These are phyloP conservation scores for Acanthopagrus latus DNA, from an alignment of 2,797 vertebrate species.

Conservation along the genomic window DNA sequence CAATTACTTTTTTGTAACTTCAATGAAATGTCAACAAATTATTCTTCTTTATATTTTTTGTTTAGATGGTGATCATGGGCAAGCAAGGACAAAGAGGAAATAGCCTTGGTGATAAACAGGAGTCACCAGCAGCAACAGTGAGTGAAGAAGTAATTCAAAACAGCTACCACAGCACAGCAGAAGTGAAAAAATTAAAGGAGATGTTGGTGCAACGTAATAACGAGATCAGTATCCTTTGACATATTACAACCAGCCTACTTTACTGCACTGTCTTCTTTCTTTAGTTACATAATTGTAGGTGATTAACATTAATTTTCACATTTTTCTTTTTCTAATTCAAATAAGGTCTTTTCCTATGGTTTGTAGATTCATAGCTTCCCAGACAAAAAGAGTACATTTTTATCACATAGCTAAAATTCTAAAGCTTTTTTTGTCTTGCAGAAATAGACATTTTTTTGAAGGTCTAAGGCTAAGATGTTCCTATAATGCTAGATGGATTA, in stretches of 20 bases:
- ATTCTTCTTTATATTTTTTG: not conserved
- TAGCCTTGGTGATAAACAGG: not conserved
- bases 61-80: conserved; percentile 70
- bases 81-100: conserved; percentile 20
- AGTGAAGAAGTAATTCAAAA: conserved; percentile 18
- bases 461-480: too few relatives aligned
- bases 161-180: conserved; percentile 30
- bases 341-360: not conserved
- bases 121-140: conserved; percentile 19
- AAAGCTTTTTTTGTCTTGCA: too few relatives aligned
- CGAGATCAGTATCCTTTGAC: conserved; percentile 95
- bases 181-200: conserved; percentile 84
- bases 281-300: too few relatives aligned
- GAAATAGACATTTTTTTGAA: too few relatives aligned
- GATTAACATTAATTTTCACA: not conserved
- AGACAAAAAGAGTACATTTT: not conserved
- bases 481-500: too few relatives aligned
- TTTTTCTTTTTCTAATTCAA: not conserved
- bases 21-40: not conserved
- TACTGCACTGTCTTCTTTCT: not conserved
- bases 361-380: not conserved
- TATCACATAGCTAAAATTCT: not conserved
- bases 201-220: conserved; percentile 90
- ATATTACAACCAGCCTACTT: not conserved
- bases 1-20: not conserved